These are phyloP conservation scores for Astur gentilis DNA, from an alignment of 2,113 vertebrate species.

Conservation along the genomic window DNA sequence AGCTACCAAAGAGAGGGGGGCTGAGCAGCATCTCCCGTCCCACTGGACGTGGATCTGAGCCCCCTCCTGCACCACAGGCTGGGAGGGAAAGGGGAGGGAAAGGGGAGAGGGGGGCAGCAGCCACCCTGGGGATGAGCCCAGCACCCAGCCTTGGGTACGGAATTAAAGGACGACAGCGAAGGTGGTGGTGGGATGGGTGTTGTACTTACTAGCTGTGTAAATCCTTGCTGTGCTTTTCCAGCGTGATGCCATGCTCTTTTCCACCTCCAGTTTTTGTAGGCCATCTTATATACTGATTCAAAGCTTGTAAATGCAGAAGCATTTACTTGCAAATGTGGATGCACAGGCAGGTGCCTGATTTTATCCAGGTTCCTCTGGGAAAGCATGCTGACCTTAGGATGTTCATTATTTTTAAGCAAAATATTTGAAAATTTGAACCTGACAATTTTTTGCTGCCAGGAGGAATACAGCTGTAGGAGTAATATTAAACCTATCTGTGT, in stretches of 20 bases:
- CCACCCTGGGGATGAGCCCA: not conserved
- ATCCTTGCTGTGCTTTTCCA: not conserved
- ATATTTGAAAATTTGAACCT: not conserved
- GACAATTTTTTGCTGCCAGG: fast-evolving
- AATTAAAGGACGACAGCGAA: not conserved
- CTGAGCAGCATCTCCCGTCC: not conserved
- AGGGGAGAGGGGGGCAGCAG: not conserved
- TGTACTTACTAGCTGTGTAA: not conserved
- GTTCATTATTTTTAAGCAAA: not conserved
- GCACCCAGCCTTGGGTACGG: not conserved
- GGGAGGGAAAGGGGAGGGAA: not conserved
- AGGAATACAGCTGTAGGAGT: not conserved
- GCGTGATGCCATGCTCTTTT: not conserved
- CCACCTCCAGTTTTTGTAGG: not conserved
- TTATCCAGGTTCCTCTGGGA: not conserved
- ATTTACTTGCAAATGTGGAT: not conserved
- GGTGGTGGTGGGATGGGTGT: not conserved
- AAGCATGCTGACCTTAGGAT: not conserved
- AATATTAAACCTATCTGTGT: not conserved
- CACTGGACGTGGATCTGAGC: fast-evolving
- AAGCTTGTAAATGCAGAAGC: not conserved
- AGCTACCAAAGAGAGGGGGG: not conserved
- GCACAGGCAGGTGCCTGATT: not conserved
- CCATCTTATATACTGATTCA: not conserved
- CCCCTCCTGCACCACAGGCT: not conserved